phyloP scores from a whole-genome alignment of 2,797 vertebrate species.

The Sebastiscus tertius region DNA sequence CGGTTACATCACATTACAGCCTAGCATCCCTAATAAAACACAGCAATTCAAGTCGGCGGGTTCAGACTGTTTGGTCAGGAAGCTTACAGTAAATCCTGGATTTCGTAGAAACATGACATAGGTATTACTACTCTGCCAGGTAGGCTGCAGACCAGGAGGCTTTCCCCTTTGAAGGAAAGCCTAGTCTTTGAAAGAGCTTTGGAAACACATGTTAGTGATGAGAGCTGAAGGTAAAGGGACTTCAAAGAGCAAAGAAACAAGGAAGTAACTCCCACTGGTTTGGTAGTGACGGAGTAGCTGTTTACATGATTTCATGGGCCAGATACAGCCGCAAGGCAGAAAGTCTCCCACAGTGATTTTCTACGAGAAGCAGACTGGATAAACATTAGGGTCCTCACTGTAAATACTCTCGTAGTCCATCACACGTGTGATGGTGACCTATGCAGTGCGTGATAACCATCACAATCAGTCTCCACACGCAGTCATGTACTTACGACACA shows the following conservation, averaged over 20 bases:
- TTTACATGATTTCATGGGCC: slow-evolving; percentile 4
- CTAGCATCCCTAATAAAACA: slow-evolving; percentile 43
- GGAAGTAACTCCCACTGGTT: neutral
- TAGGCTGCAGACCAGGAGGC: slow-evolving; percentile 8
- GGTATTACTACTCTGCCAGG: slow-evolving; percentile 43
- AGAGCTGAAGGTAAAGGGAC: neutral
- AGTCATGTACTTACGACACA: slow-evolving; percentile 41
- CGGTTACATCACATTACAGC: slow-evolving; percentile 32
- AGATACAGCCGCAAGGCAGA: neutral
- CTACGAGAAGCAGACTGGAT: slow-evolving; percentile 10
- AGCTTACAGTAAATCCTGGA: slow-evolving; percentile 52
- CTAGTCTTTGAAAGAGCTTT: slow-evolving; percentile 9
- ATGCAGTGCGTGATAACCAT: slow-evolving; percentile 17
- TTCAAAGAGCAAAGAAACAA: slow-evolving; percentile 28
- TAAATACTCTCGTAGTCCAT: neutral
- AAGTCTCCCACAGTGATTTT: neutral
- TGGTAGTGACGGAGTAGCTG: neutral
- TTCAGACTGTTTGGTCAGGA: slow-evolving; percentile 28
- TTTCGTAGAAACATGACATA: slow-evolving; percentile 40
- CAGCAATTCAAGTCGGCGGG: slow-evolving; percentile 29
- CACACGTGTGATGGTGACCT: slow-evolving; percentile 15
- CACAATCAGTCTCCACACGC: slow-evolving; percentile 24
- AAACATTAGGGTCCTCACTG: slow-evolving; percentile 16
- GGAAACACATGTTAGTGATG: slow-evolving; percentile 29
- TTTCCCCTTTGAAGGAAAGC: slow-evolving; percentile 34